Base-by-base conservation (phyloP, 2,797 vertebrate genomes). In the Pseudomugil tenellus region DNA sequence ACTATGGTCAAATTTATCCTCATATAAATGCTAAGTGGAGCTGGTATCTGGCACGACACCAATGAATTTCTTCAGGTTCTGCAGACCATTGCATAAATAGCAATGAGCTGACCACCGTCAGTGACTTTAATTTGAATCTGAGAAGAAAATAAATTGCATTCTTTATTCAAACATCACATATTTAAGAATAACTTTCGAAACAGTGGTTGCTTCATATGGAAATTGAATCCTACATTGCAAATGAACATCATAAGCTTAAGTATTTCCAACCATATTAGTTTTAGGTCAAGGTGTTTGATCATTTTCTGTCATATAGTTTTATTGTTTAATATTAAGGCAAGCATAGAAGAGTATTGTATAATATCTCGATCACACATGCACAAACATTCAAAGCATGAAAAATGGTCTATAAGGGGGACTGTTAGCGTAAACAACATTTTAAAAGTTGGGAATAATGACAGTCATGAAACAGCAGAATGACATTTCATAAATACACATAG, bases 321-420 rank as follows among this genome's bases (percentile, higher is more conserved):
- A 89, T 83, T 86, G 53, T 86, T 83, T 85, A 84, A 87, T 83
- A 88, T 75, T 53, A 63, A 74, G 49, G 46, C 70, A 54, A 31
- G 51, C 43, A 46, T 32, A 62, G 48, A 41, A 43, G 37, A 71
- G 37, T 17, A 39, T 3, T 37, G 35, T 3, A 14, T 37, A 37
- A 3, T 37, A 37, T 16, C 12, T 37, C 16, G 0, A 2, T 59
- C 23, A 67, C 34, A 48, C 52, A 69, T 3, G 37, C 23, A 58
- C 6, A 14, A 0, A 48, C 21, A 58, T 39, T 59, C 32, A 71
- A 7, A 48, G 9, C 68, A 58, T 3, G 32, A 4, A 37, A 37
- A 37, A 13, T 7, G 11, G 14, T 37, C 12, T 13, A 37, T 31
- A 31, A 31, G 29, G 6, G 12, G 12, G 11, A 12, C 2, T 12